Conservation (phyloP, 1,140 invertebrate species). For the Muscidifurax raptorellus region DNA sequence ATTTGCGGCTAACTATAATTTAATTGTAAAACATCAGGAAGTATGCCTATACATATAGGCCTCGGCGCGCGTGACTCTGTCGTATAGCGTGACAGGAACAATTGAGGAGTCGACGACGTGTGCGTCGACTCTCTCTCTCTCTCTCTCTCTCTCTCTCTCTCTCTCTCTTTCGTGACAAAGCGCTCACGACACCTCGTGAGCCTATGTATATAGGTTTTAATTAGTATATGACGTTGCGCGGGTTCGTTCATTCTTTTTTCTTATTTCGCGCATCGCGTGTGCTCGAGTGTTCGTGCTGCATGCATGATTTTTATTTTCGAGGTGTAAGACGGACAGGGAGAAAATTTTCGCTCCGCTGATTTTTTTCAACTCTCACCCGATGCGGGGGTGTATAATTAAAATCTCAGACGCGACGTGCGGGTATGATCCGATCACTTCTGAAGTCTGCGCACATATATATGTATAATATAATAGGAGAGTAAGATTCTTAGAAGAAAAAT, state of each 20-base stretch:
- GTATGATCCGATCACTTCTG: background rate
- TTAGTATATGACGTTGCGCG: conserved; percentile 51
- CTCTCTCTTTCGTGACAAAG: conserved; percentile 56
- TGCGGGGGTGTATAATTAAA: background rate
- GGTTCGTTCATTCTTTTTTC: conserved; percentile 50
- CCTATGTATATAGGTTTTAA: conserved; percentile 50
- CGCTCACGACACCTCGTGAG: conserved; percentile 58
- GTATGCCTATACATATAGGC: background rate
- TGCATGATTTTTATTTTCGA: conserved; percentile 9
- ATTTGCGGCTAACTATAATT: background rate
- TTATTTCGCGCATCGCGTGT: conserved; percentile 54
- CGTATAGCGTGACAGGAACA: conserved; percentile 47
- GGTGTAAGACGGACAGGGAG: conserved; percentile 30
- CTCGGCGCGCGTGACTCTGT: background rate
- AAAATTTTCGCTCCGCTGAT: conserved; percentile 5
- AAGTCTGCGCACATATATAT: background rate
- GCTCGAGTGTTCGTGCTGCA: conserved; percentile 50
- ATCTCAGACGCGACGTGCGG: background rate
- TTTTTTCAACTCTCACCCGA: conserved; percentile 10
- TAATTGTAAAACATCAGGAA: conserved; percentile 2
- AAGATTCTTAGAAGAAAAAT: background rate
- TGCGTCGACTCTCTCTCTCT: conserved; percentile 49
- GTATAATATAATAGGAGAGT: background rate
- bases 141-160: conserved; percentile 49
- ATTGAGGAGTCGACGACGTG: conserved; percentile 49